A percentile compares a stretch with the other conserved stretches of the same genome.
These are phyloP conservation scores for Nematolebias whitei DNA, from an alignment of 2,113 vertebrate genomes.

Conservation along the genomic window DNA sequence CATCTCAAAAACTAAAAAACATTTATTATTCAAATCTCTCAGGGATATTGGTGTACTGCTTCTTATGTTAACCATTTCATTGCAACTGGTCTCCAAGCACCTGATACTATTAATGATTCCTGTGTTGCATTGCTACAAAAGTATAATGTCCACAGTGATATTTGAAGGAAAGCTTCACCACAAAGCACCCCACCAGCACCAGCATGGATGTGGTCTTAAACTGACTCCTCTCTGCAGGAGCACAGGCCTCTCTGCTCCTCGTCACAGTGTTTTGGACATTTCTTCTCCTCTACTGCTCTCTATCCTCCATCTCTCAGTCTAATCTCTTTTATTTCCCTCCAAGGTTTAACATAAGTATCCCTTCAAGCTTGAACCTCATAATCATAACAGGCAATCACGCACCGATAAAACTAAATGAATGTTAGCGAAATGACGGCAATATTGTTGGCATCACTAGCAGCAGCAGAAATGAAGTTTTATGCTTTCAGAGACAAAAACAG, in stretches of 20 bases:
- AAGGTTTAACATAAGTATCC: slow-evolving; percentile 28
- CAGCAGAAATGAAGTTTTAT: neutral
- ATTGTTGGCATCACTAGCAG: slow-evolving; percentile 18
- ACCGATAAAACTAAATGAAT: slow-evolving; percentile 54
- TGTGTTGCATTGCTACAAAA: neutral
- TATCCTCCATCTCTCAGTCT: slow-evolving; percentile 41
- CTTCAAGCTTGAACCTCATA: slow-evolving; percentile 16
- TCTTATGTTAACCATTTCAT: too few relatives aligned
- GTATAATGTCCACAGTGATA: too few relatives aligned
- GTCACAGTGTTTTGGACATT: neutral
- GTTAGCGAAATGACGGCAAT: slow-evolving; percentile 49
- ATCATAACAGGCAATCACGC: slow-evolving; percentile 44
- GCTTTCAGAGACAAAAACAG: neutral
- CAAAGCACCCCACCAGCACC: too few relatives aligned
- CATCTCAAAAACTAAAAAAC: too few relatives aligned
- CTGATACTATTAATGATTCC: too few relatives aligned
- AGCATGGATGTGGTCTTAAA: slow-evolving; percentile 8
- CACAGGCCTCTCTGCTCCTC: slow-evolving; percentile 5
- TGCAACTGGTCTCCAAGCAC: too few relatives aligned
- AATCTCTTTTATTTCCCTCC: slow-evolving; percentile 59
- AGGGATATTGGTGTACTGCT: too few relatives aligned
- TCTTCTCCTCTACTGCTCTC: slow-evolving; percentile 10
- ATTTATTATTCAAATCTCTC: too few relatives aligned
- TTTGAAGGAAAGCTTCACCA: neutral
- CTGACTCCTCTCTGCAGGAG: slow-evolving; percentile 9